Evolutionary conservation across 2,797 vertebrate species (phyloP).

Genomic region (Eremophila alpestris): DNA sequence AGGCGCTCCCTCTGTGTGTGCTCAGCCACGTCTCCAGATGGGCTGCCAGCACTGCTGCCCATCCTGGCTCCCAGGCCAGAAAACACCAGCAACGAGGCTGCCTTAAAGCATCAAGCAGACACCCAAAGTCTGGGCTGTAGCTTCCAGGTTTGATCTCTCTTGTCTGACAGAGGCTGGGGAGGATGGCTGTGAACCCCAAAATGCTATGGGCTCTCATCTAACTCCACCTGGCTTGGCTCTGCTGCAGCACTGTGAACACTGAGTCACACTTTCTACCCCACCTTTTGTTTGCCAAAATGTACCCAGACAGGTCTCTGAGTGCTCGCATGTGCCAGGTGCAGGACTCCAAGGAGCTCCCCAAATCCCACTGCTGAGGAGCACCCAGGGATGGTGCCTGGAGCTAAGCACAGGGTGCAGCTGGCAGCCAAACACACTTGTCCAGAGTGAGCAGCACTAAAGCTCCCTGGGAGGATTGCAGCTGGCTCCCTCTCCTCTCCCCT

Average conservation of each 20-base stretch:
- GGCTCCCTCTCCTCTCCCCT: neutral
- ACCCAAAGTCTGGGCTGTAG: neutral
- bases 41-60: neutral
- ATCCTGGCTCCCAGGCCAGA: neutral
- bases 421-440: rapidly evolving
- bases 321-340: rapidly evolving
- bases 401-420: neutral
- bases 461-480: rapidly evolving
- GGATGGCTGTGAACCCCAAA: neutral
- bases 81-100: neutral
- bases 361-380: neutral
- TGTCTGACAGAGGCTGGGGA: neutral
- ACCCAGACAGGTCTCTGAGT: neutral
- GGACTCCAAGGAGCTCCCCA: neutral
- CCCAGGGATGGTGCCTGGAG: rapidly evolving
- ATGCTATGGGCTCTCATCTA: rapidly evolving
- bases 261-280: neutral
- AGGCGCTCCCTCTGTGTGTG: no score
- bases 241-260: rapidly evolving
- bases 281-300: neutral
- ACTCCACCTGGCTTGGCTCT: neutral
- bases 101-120: neutral
- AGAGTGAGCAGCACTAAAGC: neutral
- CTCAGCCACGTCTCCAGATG: neutral
- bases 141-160: neutral